Evolutionary conservation across 2,113 vertebrate genomes (phyloP).

Genomic region (Mustela lutreola): DNA sequence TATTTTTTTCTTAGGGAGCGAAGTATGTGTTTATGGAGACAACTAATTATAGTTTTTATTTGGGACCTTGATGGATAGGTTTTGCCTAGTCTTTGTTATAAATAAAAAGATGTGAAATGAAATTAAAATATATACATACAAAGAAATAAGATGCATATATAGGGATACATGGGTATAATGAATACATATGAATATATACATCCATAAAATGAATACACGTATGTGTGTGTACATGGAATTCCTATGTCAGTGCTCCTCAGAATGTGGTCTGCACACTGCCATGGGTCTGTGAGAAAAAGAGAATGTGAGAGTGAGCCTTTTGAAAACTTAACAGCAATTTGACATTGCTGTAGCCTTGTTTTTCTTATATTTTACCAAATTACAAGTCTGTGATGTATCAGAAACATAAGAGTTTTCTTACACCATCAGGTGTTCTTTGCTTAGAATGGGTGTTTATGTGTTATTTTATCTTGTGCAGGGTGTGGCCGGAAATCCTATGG

Average conservation of each 20-base stretch:
- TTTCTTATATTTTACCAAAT: background rate
- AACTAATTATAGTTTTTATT: background rate
- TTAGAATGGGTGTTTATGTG: background rate
- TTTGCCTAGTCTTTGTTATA: constrained; percentile 39
- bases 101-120: background rate
- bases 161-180: background rate
- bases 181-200: background rate
- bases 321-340: constrained; percentile 21
- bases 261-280: background rate
- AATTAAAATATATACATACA: background rate
- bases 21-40: background rate
- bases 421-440: background rate
- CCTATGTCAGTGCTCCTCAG: background rate
- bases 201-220: background rate
- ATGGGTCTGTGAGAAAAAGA: background rate
- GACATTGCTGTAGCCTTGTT: background rate
- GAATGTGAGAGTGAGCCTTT: background rate
- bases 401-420: background rate
- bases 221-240: background rate
- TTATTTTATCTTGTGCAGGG: constrained; percentile 89
- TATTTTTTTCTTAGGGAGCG: background rate
- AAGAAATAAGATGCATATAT: background rate
- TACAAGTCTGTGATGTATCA: background rate
- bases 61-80: background rate
- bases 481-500: constrained; percentile 95